Percentiles rank a stretch among this genome's conserved stretches.
phyloP scores from a whole-genome alignment of 1,140 invertebrate species.

The Drosophila nannoptera region DNA sequence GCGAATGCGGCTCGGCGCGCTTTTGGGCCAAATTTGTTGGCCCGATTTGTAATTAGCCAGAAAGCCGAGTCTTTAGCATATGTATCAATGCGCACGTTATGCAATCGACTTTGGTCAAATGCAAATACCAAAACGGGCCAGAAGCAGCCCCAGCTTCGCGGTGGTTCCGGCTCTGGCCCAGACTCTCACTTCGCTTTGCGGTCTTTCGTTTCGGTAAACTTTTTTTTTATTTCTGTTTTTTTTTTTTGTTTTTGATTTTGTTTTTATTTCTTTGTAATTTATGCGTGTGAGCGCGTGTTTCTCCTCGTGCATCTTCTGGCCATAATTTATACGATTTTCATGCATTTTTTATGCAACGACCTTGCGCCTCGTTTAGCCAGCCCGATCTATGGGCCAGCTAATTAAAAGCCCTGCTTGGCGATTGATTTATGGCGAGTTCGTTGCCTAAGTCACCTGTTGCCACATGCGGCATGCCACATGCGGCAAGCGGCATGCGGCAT shows the following conservation, averaged over 20 bases:
- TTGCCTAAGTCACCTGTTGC: conserved; percentile 70
- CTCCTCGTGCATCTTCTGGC: conserved; percentile 20
- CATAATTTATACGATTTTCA: conserved; percentile 72
- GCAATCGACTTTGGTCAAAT: conserved; percentile 24
- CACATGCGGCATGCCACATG: conserved; percentile 29
- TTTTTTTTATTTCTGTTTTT: neutral
- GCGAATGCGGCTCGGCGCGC: conserved; percentile 24
- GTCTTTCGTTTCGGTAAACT: neutral
- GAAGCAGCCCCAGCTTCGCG: neutral
- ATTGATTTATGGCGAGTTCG: conserved; percentile 47
- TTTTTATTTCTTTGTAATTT: conserved; percentile 41
- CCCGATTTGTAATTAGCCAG: conserved; percentile 40
- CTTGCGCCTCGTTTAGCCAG: conserved; percentile 64
- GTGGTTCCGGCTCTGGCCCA: conserved; percentile 57
- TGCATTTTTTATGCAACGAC: conserved; percentile 77
- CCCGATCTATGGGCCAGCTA: conserved; percentile 29
- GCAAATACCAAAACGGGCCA: conserved; percentile 3
- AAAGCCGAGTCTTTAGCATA: conserved; percentile 33
- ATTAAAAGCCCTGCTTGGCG: conserved; percentile 40
- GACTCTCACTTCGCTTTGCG: conserved; percentile 35
- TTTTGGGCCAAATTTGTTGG: conserved; percentile 28
- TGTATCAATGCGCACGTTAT: conserved; percentile 35
- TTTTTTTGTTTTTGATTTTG: neutral
- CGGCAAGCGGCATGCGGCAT: no score
- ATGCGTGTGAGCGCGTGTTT: conserved; percentile 25